Evolutionary conservation across 2,113 vertebrate species (phyloP).

Genomic region (Turnix velox): DNA sequence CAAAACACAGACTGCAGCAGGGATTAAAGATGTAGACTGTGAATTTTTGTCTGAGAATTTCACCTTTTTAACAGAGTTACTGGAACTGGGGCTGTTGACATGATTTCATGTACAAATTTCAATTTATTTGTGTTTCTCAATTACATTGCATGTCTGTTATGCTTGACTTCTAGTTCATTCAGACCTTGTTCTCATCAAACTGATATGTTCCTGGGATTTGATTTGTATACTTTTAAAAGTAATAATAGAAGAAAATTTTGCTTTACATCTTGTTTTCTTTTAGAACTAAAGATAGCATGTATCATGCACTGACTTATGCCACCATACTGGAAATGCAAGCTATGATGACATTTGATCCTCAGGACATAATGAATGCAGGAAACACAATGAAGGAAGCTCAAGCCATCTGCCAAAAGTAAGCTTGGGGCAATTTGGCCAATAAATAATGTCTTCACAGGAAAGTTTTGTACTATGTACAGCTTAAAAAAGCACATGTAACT

Average conservation of each 20-base stretch:
- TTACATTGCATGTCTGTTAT: background rate
- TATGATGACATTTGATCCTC: slow-evolving; percentile 98
- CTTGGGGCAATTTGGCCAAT: background rate
- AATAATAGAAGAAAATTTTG: background rate
- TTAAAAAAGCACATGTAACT: background rate
- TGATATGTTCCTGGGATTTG: background rate
- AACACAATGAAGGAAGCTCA: slow-evolving; percentile 97
- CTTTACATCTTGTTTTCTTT: background rate
- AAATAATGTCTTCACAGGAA: background rate
- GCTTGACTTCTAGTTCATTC: background rate
- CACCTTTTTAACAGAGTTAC: background rate
- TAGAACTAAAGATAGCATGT: slow-evolving; percentile 96
- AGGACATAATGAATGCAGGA: slow-evolving; percentile 88
- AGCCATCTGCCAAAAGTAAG: slow-evolving; percentile 87
- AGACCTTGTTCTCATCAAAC: background rate
- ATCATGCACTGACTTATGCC: slow-evolving; percentile 93
- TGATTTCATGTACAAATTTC: background rate
- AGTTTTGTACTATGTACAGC: background rate
- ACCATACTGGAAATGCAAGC: slow-evolving; percentile 98
- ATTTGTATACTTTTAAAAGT: background rate
- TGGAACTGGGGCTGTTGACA: background rate
- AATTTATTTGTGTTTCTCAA: background rate
- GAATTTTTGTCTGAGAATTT: background rate
- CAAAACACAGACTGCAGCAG: background rate
- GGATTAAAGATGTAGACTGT: background rate